A percentile compares a stretch with the other conserved stretches of the same genome.
Evolutionary conservation across 2,888 invertebrate species (phyloP).

Genomic region (Drosophila neoperkinsi): DNA sequence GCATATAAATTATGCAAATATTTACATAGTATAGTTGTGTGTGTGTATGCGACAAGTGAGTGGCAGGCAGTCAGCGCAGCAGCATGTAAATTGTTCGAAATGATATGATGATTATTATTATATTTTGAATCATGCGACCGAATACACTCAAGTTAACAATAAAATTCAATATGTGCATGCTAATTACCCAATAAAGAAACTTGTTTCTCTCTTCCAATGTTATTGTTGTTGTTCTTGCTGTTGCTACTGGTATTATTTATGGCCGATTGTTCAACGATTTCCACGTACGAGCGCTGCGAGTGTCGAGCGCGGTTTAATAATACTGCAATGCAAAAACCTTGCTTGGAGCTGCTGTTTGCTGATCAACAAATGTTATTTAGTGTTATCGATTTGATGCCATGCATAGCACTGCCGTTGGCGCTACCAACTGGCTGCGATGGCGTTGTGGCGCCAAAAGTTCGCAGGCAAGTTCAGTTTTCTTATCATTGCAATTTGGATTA

Average conservation of each 20-base stretch:
- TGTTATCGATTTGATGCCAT: conserved; percentile 42
- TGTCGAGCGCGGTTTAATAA: conserved; percentile 24
- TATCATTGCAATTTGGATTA: too few species aligned
- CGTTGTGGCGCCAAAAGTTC: conserved; percentile 2
- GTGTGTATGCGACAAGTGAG: neutral
- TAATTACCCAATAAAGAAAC: conserved; percentile 67
- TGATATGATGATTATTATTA: conserved; percentile 16
- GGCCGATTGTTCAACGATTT: conserved; percentile 16
- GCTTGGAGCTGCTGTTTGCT: conserved; percentile 13
- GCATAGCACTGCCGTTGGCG: neutral
- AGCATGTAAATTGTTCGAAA: conserved; percentile 25
- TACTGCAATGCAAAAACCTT: conserved; percentile 22
- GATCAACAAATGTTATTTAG: conserved; percentile 40
- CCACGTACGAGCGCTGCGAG: conserved; percentile 5
- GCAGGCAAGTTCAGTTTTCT: neutral
- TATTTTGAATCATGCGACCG: conserved; percentile 51
- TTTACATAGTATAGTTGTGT: conserved; percentile 5
- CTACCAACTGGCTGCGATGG: conserved; percentile 18
- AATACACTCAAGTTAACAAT: conserved; percentile 30
- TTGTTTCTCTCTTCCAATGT: conserved; percentile 53
- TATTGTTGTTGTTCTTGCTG: conserved; percentile 15
- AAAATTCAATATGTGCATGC: conserved; percentile 63
- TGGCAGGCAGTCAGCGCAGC: conserved; percentile 7
- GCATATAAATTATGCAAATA: conserved; percentile 7
- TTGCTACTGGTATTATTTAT: conserved; percentile 26